Evolutionary conservation across 2,888 invertebrate species (phyloP), one percentile per base, ranked within the genome.

Genomic region (Eristalis pertinax): DNA sequence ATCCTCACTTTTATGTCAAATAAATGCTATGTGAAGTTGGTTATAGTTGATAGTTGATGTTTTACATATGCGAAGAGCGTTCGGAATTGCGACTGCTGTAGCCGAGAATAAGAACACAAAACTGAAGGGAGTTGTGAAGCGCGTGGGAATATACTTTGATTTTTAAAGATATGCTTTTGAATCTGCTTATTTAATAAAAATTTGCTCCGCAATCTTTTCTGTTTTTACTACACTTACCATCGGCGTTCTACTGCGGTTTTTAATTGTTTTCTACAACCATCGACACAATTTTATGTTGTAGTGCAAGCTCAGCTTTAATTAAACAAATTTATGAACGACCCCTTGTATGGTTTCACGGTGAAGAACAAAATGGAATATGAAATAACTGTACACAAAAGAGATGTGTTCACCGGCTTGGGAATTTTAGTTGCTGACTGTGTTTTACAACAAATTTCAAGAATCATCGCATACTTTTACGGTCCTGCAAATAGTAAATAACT

Each of bases 1-100:
- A 78, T 76, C 64, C 63, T 73, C 79, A 73, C 76, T 84, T 72
- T 73, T 69, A 87, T 50, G 78, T 87, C 87, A 87, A 87, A 72
- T 69, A 72, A 60, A 76, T 63, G 24, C 13, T 26, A 26, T 32
- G 76, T 69, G 68, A 87, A 87, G 87, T 87, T 67, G 8, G 84
- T 0, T 8, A 24, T 26, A 38, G 5, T 87, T 82, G 0, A 24
- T 41, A 7, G 3, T 62, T 15, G 10, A 13, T 35, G 35, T 13
- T 38, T 63, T 60, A 19, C 50, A 50, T 50, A 50, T 50, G 50
- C 4, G 50, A n/a, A 0, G 8, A 8, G 19, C 19, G 85, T 85
- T 85, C 73, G n/a, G 15, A 78, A 62, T 68, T 69, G 11, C 29
- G 15, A 1, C 73, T 63, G 11, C 0, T 38, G 38, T 2, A 38